Percentiles rank a stretch among this genome's conserved stretches.
Conservation (phyloP, 2,888 invertebrate species). For the Catonia carolina region DNA sequence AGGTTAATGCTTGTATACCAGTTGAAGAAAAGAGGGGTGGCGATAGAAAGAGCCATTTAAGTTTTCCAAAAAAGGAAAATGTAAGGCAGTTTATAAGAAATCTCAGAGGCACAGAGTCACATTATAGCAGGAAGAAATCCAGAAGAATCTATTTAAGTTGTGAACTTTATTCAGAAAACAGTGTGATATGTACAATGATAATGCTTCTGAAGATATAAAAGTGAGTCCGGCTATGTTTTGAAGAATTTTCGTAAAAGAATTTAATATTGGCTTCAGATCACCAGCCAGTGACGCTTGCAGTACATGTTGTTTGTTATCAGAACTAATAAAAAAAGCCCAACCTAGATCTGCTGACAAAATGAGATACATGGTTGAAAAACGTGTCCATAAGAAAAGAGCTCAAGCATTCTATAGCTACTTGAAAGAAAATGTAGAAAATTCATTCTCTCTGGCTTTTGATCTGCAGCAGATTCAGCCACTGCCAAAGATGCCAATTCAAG, state of each 20-base stretch:
- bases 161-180: neutral
- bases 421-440: neutral
- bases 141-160: neutral
- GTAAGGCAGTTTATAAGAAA: neutral
- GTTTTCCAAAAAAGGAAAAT: neutral
- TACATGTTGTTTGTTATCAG: neutral
- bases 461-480: conserved; percentile 1
- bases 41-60: neutral
- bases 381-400: conserved; percentile 2
- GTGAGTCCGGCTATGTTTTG: neutral
- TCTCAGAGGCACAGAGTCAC: neutral
- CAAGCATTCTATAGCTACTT: conserved; percentile 2
- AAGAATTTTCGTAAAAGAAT: neutral
- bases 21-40: neutral
- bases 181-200: neutral
- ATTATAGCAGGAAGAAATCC: neutral
- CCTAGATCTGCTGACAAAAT: neutral
- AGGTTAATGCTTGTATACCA: neutral
- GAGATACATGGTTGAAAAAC: neutral
- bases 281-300: conserved; percentile 12
- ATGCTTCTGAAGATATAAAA: neutral
- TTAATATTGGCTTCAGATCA: conserved; percentile 6
- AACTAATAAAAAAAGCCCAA: neutral
- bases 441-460: neutral
- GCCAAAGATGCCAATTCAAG: conserved; percentile 1